Evolutionary conservation across 2,888 invertebrate genomes (phyloP), one percentile per base, ranked within the genome.

Genomic region (Megalurothrips usitatus): DNA sequence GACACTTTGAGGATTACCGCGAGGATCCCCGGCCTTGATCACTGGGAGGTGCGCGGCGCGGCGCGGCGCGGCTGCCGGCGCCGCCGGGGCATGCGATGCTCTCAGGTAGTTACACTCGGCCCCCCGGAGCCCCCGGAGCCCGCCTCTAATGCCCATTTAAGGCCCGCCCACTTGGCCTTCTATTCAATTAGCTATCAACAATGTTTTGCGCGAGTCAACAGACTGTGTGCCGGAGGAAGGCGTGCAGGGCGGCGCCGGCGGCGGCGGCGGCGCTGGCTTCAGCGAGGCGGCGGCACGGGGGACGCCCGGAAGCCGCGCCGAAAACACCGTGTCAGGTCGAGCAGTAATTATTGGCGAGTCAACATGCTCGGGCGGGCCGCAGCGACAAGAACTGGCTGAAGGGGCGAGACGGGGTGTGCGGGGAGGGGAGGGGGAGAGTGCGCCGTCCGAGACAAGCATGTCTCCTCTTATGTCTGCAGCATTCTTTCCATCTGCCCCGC

Each of bases 111-210:
- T 52, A 19, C 34, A 43, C 52, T 52, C 1, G 10, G 10, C 2
- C 52, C 52, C 19, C 12, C 52, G 10, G 10, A 19, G 2, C 52
- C 52, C 19, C 12, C 52, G 52, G 6, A 12, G 52, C 14, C 52
- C 52, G 1, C n/a, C 68, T 19, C 23, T 6, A 19, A n/a, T 17
- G 63, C 19, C 63, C 63, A 9, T 14, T 14, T n/a, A 63, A 23
- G 23, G 68, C 23, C 68, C 68, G 9, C 11, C 9, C 68, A 75
- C 68, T 26, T 23, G 23, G 23, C 68, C 68, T 75, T 26, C 23
- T 75, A 75, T 75, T 75, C 68, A 75, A 75, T 75, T 75, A 75
- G 68, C 68, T 26, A 10, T 75, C 68, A 75, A 75, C 68, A 8
- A 26, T 26, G 68, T 75, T 26, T 75, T 26, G 68, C 68, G 26